Evolutionary conservation across 2,113 vertebrate species (phyloP).

Genomic region (Nothobranchius kuhntae): DNA sequence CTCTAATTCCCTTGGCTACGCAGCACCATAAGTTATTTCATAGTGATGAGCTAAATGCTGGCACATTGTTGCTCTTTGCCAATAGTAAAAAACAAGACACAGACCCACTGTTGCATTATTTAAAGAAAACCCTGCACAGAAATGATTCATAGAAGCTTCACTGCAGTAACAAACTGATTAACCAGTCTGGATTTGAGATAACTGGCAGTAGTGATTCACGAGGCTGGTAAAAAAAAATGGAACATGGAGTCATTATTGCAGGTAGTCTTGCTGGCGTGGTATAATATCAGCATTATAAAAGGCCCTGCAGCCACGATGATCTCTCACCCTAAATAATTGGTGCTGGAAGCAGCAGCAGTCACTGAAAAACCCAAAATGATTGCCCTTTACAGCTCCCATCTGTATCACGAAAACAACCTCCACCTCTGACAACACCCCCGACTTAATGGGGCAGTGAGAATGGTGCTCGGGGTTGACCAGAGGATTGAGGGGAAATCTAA

Average conservation of each 20-base stretch:
- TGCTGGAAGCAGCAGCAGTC: background rate
- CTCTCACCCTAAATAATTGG: conserved; percentile 3
- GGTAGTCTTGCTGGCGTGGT: background rate
- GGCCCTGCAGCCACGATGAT: background rate
- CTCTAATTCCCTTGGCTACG: conserved; percentile 2
- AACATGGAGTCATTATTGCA: background rate
- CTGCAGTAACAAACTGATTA: background rate
- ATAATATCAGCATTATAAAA: background rate
- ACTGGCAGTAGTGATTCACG: conserved; percentile 2
- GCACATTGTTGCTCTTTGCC: background rate
- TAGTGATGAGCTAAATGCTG: background rate
- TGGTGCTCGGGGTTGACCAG: background rate
- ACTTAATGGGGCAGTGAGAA: conserved; percentile 13
- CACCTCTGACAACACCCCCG: conserved; percentile 10
- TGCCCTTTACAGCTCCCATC: background rate
- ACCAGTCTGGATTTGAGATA: background rate
- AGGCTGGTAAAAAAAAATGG: background rate
- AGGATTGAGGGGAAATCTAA: conserved; percentile 17
- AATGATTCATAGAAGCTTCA: background rate
- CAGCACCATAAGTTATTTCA: background rate
- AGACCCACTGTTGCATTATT: background rate
- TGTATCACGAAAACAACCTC: conserved; percentile 14
- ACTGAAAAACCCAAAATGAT: background rate
- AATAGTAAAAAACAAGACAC: background rate
- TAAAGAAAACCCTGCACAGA: background rate